These are phyloP conservation scores for Temnothorax ravouxi DNA, from an alignment of 2,888 invertebrate genomes.

Conservation along the genomic window DNA sequence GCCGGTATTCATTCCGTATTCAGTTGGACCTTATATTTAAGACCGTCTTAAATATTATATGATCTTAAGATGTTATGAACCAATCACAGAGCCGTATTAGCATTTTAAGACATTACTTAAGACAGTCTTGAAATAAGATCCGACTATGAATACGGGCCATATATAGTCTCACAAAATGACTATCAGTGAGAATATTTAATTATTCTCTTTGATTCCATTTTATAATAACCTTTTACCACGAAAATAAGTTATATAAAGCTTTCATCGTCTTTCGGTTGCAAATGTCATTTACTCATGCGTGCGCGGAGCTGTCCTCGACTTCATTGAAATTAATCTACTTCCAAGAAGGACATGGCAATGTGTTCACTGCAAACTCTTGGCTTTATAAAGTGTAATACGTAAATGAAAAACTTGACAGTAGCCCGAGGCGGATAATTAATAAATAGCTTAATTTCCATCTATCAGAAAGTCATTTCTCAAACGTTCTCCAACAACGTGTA, in stretches of 20 bases:
- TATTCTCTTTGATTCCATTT: not conserved
- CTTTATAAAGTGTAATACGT: constrained; percentile 19
- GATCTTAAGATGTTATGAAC: no score
- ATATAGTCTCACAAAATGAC: no score
- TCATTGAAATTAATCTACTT: constrained; percentile 18
- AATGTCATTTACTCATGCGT: not conserved
- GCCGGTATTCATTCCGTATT: no score
- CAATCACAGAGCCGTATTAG: no score
- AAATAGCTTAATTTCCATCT: constrained; percentile 85
- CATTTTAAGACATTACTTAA: no score
- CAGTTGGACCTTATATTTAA: no score
- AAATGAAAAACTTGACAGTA: constrained; percentile 63
- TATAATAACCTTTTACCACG: not conserved
- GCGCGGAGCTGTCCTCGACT: not conserved
- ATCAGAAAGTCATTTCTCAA: constrained; percentile 82
- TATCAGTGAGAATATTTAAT: not conserved
- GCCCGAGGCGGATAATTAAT: constrained; percentile 81
- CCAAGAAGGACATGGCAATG: not conserved
- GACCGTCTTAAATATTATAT: no score
- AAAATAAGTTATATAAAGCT: not conserved
- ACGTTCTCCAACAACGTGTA: constrained; percentile 66
- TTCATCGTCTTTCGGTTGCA: not conserved
- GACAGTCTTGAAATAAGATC: no score
- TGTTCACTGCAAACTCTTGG: not conserved
- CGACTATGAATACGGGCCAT: no score